phyloP scores from a whole-genome alignment of 1,140 invertebrate species.

The Zaprionus davidi region DNA sequence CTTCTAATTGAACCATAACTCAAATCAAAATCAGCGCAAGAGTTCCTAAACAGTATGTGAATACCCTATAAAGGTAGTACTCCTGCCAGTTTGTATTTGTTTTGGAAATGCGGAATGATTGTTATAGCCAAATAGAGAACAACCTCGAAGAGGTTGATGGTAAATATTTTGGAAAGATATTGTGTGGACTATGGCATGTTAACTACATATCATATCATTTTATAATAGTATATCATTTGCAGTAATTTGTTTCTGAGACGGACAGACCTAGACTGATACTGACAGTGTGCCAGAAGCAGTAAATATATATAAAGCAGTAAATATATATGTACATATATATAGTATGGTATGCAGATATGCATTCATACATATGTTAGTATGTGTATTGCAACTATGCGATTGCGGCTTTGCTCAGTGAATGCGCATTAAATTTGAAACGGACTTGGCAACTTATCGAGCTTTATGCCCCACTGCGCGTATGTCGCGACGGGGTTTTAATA shows the following conservation, averaged over 20 bases:
- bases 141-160: too few species aligned
- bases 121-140: too few species aligned
- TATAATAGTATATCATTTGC: too few species aligned
- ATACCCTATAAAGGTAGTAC: not conserved
- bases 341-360: not conserved
- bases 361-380: not conserved
- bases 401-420: conserved; percentile 1
- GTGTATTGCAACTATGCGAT: not conserved
- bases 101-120: too few species aligned
- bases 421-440: conserved; percentile 25
- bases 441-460: conserved; percentile 34
- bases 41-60: not conserved
- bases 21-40: conserved; percentile 59
- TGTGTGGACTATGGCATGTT: too few species aligned
- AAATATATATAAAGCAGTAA: too few species aligned
- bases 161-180: too few species aligned
- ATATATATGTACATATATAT: not conserved
- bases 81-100: not conserved
- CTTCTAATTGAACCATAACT: conserved; percentile 44
- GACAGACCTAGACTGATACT: too few species aligned
- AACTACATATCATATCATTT: too few species aligned
- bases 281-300: too few species aligned
- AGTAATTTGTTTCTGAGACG: too few species aligned
- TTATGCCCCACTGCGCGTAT: conserved; percentile 27
- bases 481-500: conserved; percentile 16